Evolutionary conservation across 2,797 vertebrate species (phyloP).

Genomic region (Gadopsis marmoratus): DNA sequence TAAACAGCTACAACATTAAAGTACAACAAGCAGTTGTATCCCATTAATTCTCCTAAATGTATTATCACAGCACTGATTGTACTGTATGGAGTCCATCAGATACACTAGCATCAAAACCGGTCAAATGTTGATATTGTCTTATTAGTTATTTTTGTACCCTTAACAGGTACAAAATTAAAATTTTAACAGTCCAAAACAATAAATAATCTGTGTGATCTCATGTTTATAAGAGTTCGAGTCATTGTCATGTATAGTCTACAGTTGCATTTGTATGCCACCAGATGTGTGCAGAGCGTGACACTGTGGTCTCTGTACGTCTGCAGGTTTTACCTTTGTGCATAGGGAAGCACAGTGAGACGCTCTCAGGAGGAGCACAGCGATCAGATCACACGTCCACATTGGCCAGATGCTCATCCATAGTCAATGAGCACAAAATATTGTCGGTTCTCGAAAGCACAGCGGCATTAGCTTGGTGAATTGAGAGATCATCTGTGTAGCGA

Average conservation of each 20-base stretch:
- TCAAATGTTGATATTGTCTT: neutral
- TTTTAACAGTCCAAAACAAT: neutral
- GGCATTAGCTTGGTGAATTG: slow-evolving; percentile 50
- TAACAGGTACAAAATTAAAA: neutral
- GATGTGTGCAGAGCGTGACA: slow-evolving; percentile 22
- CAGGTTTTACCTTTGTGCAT: slow-evolving; percentile 53
- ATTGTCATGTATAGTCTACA: neutral
- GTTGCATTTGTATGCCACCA: slow-evolving; percentile 10
- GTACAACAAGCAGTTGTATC: neutral
- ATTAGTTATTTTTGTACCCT: slow-evolving; percentile 5
- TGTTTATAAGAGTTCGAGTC: neutral
- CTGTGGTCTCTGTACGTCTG: slow-evolving; percentile 20
- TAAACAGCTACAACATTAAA: neutral
- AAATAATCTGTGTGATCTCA: slow-evolving; percentile 3
- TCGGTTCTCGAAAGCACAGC: slow-evolving; percentile 26
- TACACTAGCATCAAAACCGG: neutral
- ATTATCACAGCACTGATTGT: neutral
- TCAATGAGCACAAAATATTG: slow-evolving; percentile 73
- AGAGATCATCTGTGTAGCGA: slow-evolving; percentile 39
- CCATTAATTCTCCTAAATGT: neutral
- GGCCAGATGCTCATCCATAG: slow-evolving; percentile 85
- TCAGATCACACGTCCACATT: slow-evolving; percentile 69
- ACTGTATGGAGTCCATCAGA: neutral
- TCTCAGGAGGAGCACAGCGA: slow-evolving; percentile 48
- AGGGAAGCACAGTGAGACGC: slow-evolving; percentile 45